These are phyloP conservation scores for Brachionus calyciflorus DNA, from an alignment of 1,140 invertebrate genomes.

Conservation along the genomic window DNA sequence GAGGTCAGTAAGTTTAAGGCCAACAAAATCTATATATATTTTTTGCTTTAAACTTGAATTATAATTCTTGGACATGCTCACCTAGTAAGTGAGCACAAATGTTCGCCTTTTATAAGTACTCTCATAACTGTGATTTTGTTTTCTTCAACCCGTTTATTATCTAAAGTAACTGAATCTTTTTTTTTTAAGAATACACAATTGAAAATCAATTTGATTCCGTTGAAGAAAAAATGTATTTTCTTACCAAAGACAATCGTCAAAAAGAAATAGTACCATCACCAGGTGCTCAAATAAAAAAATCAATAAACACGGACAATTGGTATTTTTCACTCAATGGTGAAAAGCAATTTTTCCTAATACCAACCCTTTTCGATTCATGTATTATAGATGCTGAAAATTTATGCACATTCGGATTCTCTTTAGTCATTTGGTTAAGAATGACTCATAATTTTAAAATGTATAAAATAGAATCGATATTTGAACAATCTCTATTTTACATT, in stretches of 20 bases:
- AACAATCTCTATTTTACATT: background rate
- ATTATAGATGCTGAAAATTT: slow-evolving; percentile 35
- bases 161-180: background rate
- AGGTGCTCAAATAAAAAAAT: slow-evolving; percentile 35
- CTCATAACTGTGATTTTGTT: too few relatives aligned
- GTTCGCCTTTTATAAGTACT: too few relatives aligned
- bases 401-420: slow-evolving; percentile 31
- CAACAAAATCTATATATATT: too few relatives aligned
- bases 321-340: slow-evolving; percentile 14
- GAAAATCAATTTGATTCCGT: slow-evolving; percentile 21
- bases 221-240: slow-evolving; percentile 26
- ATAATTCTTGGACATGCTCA: too few relatives aligned
- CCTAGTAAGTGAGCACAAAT: too few relatives aligned
- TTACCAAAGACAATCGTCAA: background rate
- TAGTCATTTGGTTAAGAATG: slow-evolving; percentile 11
- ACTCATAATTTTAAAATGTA: slow-evolving; percentile 16
- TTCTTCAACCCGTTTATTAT: too few relatives aligned
- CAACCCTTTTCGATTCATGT: background rate
- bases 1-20: too few relatives aligned
- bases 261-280: background rate
- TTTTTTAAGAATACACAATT: background rate
- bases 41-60: too few relatives aligned
- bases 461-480: background rate
- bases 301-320: slow-evolving; percentile 34
- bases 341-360: slow-evolving; percentile 1